Evolutionary conservation across 2,888 invertebrate genomes (phyloP), one percentile per base, ranked within the genome.

Genomic region (Pollenia labialis): DNA sequence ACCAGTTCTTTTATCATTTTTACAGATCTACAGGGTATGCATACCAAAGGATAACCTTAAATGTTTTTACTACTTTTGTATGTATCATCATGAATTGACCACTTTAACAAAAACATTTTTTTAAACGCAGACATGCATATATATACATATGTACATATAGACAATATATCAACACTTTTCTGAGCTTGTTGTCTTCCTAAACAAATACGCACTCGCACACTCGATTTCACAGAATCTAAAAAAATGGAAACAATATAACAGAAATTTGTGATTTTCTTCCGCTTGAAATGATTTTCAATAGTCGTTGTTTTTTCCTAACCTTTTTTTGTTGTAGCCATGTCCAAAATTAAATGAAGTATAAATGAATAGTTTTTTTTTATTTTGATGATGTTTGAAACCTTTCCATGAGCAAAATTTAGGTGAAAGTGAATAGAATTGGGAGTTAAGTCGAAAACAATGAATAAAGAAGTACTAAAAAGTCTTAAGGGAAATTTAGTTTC

Each of bases 81-180:
- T 74, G 66, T 50, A 68, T 74, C 66, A 68, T 74, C n/a, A 74
- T 68, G 58, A 68, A 58, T 66, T 46, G 56, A 66, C 32, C 18
- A 72, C 64, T 72, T 72, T 2, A 23, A 32, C 9, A 68, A 56
- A 8, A 56, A 50, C 52, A 23, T 76, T 64, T 46, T 66, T 46
- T 66, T 12, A 44, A 76, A 64, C 64, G 9, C 16, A 56, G 32
- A 32, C 32, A 32, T 32, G 32, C 32, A 32, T 32, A 32, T 32
- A 6, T 6, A 6, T 32, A 2, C 46, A 64, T 44, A n/a, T n/a
- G n/a, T n/a, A 64, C 56, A 50, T 40, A 52, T 12, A 16, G 23
- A 56, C 11, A 56, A 54, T 76, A 50, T 23, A 75, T 46, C 44
- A 54, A 77, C 48, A 50, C n/a, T 12, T 69, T 68, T 40, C 14